phyloP scores from a whole-genome alignment of 2,797 vertebrate species.

The Silurus aristotelis region DNA sequence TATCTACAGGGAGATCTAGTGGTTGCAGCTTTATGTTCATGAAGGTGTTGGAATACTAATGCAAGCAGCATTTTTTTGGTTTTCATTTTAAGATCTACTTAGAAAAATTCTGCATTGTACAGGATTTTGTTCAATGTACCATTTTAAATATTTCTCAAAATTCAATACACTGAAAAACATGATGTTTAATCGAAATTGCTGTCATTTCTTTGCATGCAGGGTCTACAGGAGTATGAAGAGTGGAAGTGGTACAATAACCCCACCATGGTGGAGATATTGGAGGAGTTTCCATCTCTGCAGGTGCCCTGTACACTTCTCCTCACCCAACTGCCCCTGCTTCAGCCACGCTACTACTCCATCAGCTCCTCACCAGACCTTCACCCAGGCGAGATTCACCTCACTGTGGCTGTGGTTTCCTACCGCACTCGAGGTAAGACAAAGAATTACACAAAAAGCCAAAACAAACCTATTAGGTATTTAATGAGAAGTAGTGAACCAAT shows the following conservation, averaged over 20 bases:
- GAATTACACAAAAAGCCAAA: background rate
- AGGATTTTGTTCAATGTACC: background rate
- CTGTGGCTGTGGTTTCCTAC: conserved; percentile 94
- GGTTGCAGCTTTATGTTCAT: background rate
- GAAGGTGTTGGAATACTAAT: background rate
- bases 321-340: conserved; percentile 92
- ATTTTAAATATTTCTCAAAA: background rate
- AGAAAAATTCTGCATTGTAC: background rate
- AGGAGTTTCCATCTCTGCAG: conserved; percentile 94
- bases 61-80: background rate
- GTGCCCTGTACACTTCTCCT: conserved; percentile 92
- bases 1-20: background rate
- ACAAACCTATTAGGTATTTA: background rate
- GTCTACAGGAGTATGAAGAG: conserved; percentile 95
- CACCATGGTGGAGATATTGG: conserved; percentile 91
- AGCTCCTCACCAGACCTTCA: conserved; percentile 93
- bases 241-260: conserved; percentile 99
- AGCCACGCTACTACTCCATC: conserved; percentile 97
- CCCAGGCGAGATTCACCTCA: conserved; percentile 93
- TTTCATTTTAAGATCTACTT: background rate
- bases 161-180: background rate
- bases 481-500: background rate
- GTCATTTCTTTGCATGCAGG: conserved; percentile 70
- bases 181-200: background rate
- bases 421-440: conserved; percentile 80